These are phyloP conservation scores for Chymomyza caudatula DNA, from an alignment of 2,888 invertebrate species.

Conservation along the genomic window DNA sequence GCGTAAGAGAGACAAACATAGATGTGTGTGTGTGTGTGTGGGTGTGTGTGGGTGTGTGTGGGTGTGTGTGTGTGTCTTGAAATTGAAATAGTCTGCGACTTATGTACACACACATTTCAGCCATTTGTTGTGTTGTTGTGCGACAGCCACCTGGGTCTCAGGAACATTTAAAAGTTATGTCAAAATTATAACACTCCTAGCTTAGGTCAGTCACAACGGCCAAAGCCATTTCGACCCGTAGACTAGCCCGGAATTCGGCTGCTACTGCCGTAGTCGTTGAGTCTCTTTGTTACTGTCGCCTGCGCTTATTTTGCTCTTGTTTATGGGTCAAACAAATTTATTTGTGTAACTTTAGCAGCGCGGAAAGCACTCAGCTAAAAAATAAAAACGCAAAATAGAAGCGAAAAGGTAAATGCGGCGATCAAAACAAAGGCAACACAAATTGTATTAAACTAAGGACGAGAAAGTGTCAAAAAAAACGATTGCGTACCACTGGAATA, in stretches of 20 bases:
- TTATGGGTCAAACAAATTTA: slow-evolving; percentile 37
- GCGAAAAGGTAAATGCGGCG: slow-evolving; percentile 3
- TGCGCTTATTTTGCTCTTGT: slow-evolving; percentile 34
- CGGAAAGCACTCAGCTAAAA: not conserved
- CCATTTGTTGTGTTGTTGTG: not conserved
- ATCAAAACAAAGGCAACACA: slow-evolving; percentile 21
- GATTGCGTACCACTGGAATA: too few relatives aligned
- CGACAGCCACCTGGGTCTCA: not conserved
- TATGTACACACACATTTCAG: not conserved
- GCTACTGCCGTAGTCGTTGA: not conserved
- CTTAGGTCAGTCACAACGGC: slow-evolving; percentile 20
- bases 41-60: not conserved
- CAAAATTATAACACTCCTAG: not conserved
- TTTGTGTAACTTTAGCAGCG: slow-evolving; percentile 36
- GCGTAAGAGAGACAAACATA: not conserved
- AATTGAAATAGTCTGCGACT: not conserved
- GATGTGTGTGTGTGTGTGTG: not conserved
- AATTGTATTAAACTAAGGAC: slow-evolving; percentile 21
- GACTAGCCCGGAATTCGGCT: not conserved
- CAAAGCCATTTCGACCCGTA: slow-evolving; percentile 19
- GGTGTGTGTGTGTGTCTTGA: not conserved
- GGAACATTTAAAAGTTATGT: not conserved
- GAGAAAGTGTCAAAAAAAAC: not conserved
- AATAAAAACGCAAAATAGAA: not conserved
- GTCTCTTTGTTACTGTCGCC: slow-evolving; percentile 5